A percentile compares a stretch with the other conserved stretches of the same genome.
These are phyloP conservation scores for Boleophthalmus pectinirostris DNA, from an alignment of 2,113 vertebrate genomes.

Conservation along the genomic window DNA sequence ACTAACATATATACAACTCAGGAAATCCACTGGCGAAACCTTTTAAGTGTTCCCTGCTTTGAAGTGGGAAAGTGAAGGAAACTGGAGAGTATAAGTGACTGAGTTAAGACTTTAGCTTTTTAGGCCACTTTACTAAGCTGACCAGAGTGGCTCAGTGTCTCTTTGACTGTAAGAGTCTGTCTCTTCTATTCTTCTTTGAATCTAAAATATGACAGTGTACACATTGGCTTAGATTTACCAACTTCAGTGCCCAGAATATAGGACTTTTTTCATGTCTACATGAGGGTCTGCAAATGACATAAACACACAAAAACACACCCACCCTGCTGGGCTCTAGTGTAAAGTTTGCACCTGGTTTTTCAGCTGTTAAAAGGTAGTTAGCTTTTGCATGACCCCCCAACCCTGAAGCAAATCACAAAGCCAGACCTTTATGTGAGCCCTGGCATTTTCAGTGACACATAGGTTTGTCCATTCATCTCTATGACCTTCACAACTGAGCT, in stretches of 20 bases:
- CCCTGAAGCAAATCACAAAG: constrained; percentile 30
- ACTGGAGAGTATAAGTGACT: constrained; percentile 19
- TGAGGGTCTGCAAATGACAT: constrained; percentile 7
- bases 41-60: constrained; percentile 32
- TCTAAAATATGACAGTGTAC: constrained; percentile 36
- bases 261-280: not conserved
- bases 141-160: constrained; percentile 15
- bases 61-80: constrained; percentile 20
- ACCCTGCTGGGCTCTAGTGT: constrained; percentile 22
- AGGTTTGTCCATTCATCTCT: constrained; percentile 10
- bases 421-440: constrained; percentile 25
- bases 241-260: not conserved
- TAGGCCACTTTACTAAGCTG: constrained; percentile 15
- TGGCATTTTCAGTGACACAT: constrained; percentile 26
- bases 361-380: constrained; percentile 55
- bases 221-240: constrained; percentile 50
- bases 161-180: constrained; percentile 32
- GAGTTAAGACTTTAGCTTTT: constrained; percentile 13
- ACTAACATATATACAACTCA: constrained; percentile 19
- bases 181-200: constrained; percentile 34
- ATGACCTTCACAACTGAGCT: not conserved
- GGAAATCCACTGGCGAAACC: not conserved
- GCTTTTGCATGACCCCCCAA: constrained; percentile 55
- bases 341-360: constrained; percentile 55
- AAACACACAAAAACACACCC: not conserved